Evolutionary conservation across 2,113 vertebrate genomes (phyloP).

Genomic region (Tetrao urogallus): DNA sequence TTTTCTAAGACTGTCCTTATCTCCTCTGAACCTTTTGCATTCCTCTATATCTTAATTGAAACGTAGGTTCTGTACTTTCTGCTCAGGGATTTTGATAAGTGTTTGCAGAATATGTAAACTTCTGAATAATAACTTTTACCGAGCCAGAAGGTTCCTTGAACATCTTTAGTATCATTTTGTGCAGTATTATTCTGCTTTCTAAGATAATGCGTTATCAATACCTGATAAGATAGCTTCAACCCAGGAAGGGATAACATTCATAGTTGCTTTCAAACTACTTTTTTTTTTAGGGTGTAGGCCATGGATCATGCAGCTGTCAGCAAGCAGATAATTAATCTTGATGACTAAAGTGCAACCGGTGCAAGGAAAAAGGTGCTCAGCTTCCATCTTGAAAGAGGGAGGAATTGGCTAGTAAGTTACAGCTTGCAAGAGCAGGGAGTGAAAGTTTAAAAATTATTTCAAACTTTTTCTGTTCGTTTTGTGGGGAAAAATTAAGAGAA

Average conservation of each 20-base stretch:
- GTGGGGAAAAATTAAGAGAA: background rate
- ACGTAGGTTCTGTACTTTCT: constrained; percentile 83
- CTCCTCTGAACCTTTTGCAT: constrained; percentile 76
- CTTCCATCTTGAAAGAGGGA: constrained; percentile 11
- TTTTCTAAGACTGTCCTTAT: constrained; percentile 68
- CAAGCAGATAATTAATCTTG: constrained; percentile 78
- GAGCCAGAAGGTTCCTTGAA: constrained; percentile 73
- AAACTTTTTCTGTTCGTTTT: background rate
- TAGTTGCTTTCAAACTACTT: constrained; percentile 57
- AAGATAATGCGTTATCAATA: constrained; percentile 82
- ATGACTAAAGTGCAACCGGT: constrained; percentile 70
- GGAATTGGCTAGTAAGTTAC: background rate
- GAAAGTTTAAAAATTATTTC: background rate
- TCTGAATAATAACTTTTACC: constrained; percentile 80
- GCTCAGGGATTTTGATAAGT: constrained; percentile 84
- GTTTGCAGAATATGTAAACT: constrained; percentile 81
- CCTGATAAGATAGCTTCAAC: constrained; percentile 74
- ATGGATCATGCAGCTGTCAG: constrained; percentile 73
- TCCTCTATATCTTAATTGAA: constrained; percentile 80
- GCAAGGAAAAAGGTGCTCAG: constrained; percentile 27
- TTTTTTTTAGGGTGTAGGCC: constrained; percentile 65
- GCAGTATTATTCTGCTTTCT: constrained; percentile 77
- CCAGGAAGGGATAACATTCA: constrained; percentile 70
- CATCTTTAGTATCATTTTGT: constrained; percentile 78
- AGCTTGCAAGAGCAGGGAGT: background rate